A percentile compares a stretch with the other conserved stretches of the same genome.
Evolutionary conservation across 2,797 vertebrate genomes (phyloP).

Genomic region (Xiphorhynchus erythropygius): DNA sequence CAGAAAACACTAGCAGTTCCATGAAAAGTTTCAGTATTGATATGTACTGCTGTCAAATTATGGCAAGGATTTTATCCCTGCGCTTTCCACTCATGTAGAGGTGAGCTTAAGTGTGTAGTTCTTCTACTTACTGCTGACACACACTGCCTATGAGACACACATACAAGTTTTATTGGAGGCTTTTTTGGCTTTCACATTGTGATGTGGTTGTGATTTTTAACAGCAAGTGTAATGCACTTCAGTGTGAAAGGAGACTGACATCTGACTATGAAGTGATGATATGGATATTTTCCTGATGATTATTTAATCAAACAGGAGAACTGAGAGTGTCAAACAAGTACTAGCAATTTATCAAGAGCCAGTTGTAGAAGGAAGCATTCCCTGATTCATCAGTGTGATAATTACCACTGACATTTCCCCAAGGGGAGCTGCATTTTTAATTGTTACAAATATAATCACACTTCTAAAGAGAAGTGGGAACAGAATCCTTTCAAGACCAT

Average conservation of each 20-base stretch:
- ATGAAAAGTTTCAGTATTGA: not conserved
- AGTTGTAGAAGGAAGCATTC: constrained; percentile 30
- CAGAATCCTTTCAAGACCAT: not conserved
- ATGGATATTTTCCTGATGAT: constrained; percentile 39
- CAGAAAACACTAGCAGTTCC: not conserved
- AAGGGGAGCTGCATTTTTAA: constrained; percentile 48
- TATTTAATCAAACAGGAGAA: constrained; percentile 63
- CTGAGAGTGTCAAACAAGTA: constrained; percentile 46
- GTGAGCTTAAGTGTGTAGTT: not conserved
- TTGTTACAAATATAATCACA: constrained; percentile 63
- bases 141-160: not conserved
- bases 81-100: not conserved
- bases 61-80: not conserved
- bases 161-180: not conserved
- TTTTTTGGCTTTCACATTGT: not conserved
- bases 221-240: not conserved
- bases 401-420: constrained; percentile 65
- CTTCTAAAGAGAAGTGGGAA: constrained; percentile 21
- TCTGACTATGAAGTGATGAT: constrained; percentile 32
- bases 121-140: not conserved
- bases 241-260: not conserved
- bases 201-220: not conserved
- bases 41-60: not conserved
- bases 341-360: constrained; percentile 62
- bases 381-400: constrained; percentile 65